Conservation (phyloP, 1,140 invertebrate genomes). For the Venustaconcha ellipsiformis region DNA sequence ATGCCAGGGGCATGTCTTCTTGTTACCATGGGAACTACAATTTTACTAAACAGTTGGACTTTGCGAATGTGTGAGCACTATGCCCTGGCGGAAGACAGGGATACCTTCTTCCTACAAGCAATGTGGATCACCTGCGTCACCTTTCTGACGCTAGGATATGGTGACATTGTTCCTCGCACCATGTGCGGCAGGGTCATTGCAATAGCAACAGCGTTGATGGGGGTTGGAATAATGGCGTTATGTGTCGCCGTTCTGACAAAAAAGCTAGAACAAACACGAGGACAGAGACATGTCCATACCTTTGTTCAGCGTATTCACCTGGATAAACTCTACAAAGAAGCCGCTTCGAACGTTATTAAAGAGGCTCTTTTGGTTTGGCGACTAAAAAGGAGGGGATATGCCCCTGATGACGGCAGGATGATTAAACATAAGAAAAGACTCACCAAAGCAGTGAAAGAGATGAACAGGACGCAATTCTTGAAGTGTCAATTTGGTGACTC, state of each 20-base stretch:
- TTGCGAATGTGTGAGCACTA: conserved; percentile 56
- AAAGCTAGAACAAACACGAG: conserved; percentile 64
- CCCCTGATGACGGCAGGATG: conserved; percentile 28
- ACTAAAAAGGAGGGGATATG: conserved; percentile 33
- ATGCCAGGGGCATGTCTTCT: conserved; percentile 57
- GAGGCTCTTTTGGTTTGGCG: conserved; percentile 52
- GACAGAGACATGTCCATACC: conserved; percentile 63
- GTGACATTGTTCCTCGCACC: conserved; percentile 63
- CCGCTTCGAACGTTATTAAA: conserved; percentile 57
- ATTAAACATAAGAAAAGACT: conserved; percentile 47
- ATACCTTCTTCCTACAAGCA: conserved; percentile 48
- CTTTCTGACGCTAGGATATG: conserved; percentile 66
- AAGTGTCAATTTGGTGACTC: conserved; percentile 47
- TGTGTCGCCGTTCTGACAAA: conserved; percentile 66
- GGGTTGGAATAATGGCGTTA: conserved; percentile 65
- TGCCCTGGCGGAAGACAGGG: conserved; percentile 30
- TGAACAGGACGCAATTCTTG: conserved; percentile 49
- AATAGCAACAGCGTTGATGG: conserved; percentile 63
- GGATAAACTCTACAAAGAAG: conserved; percentile 52
- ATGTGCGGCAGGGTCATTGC: conserved; percentile 64
- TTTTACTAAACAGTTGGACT: conserved; percentile 61
- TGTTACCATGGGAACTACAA: conserved; percentile 54
- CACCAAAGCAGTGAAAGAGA: conserved; percentile 47
- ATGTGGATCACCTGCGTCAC: conserved; percentile 67
- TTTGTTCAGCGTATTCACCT: conserved; percentile 58